Percentiles rank a stretch among this genome's conserved stretches.
Evolutionary conservation across 2,888 invertebrate species (phyloP).

Genomic region (Calameuta idolon): DNA sequence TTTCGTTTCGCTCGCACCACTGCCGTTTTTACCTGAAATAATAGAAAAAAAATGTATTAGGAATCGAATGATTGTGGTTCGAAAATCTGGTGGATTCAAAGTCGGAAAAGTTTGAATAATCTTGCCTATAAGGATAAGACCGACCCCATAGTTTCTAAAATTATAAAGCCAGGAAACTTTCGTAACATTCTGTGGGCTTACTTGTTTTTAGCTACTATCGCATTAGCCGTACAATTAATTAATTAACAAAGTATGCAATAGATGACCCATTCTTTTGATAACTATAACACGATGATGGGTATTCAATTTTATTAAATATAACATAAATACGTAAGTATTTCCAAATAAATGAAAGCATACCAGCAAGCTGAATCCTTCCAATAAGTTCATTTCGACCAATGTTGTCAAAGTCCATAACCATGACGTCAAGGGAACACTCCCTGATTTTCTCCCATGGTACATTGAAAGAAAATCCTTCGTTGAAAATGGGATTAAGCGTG

Average conservation of each 20-base stretch:
- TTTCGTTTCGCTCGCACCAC: constrained; percentile 94
- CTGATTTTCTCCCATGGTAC: constrained; percentile 97
- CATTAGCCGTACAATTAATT: not conserved
- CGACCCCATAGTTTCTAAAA: not conserved
- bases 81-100: not conserved
- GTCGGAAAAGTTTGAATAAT: not conserved
- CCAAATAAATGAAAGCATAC: constrained; percentile 64
- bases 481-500: constrained; percentile 95
- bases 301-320: not conserved
- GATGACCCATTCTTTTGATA: not conserved
- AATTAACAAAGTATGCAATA: not conserved
- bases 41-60: constrained; percentile 30
- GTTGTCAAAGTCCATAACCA: constrained; percentile 98
- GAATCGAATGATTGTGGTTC: not conserved
- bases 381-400: constrained; percentile 94
- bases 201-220: not conserved
- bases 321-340: not conserved
- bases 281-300: not conserved
- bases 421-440: constrained; percentile 92
- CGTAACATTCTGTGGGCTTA: not conserved
- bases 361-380: constrained; percentile 92
- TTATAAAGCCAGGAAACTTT: not conserved
- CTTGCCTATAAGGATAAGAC: not conserved
- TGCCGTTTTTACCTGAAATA: constrained; percentile 89
- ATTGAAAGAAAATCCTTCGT: constrained; percentile 95